Evolutionary conservation across 2,888 invertebrate genomes (phyloP).

Genomic region (Ecdyonurus torrentis): DNA sequence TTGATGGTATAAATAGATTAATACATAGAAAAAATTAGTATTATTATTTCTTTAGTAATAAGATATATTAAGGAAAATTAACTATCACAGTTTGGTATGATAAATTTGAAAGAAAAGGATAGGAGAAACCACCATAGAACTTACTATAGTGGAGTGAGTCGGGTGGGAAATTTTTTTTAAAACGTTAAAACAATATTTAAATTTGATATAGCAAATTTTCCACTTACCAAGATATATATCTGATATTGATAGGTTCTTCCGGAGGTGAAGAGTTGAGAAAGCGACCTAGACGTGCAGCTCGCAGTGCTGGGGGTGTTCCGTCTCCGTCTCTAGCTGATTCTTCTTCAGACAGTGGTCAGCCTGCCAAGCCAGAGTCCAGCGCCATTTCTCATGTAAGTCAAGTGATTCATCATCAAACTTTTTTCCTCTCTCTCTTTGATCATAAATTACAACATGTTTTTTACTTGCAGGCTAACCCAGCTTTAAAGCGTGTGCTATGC

Average conservation of each 20-base stretch:
- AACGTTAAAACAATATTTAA: no score
- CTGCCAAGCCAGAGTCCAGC: slow-evolving; percentile 25
- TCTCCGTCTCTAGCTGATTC: slow-evolving; percentile 26
- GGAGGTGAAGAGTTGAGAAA: background rate
- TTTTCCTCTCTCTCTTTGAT: no score
- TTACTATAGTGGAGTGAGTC: no score
- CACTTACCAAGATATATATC: no score
- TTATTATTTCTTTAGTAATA: background rate
- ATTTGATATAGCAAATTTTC: no score
- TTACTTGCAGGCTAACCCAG: slow-evolving; percentile 9
- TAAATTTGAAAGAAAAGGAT: no score
- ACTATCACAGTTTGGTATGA: no score
- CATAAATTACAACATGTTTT: background rate
- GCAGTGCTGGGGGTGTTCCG: slow-evolving; percentile 9
- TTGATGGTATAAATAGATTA: background rate
- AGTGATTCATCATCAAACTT: no score
- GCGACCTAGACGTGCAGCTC: background rate
- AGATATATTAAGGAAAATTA: no score
- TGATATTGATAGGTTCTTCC: background rate
- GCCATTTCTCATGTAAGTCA: background rate
- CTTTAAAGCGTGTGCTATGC: slow-evolving; percentile 9
- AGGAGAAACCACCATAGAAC: no score
- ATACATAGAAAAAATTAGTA: background rate
- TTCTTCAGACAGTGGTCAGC: slow-evolving; percentile 22
- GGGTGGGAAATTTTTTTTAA: no score